Percentiles rank a stretch among this genome's conserved stretches.
phyloP scores from a whole-genome alignment of 1,140 invertebrate species.

The Cydia splendana region DNA sequence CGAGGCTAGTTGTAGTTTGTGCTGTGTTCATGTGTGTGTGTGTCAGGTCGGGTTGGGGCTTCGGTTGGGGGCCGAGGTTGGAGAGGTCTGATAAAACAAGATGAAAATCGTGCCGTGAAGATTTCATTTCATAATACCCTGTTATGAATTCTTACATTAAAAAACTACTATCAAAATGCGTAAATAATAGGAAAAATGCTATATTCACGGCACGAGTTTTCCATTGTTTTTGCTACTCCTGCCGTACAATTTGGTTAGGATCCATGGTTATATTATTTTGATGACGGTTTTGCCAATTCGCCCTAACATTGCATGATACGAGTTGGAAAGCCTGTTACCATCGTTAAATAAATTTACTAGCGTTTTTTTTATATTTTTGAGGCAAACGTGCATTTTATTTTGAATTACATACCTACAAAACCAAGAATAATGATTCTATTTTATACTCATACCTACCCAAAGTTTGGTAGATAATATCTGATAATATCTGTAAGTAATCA shows the following conservation, averaged over 20 bases:
- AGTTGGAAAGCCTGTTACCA: no score
- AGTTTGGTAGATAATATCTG: no score
- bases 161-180: not conserved
- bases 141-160: no score
- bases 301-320: no score
- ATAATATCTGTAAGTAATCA: no score
- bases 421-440: no score
- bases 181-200: not conserved
- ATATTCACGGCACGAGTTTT: not conserved
- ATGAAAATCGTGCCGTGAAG: not conserved
- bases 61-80: slow-evolving; percentile 11
- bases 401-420: no score
- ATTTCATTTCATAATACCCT: not conserved
- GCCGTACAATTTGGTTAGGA: not conserved
- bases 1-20: slow-evolving; percentile 27
- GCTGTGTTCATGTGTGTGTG: slow-evolving; percentile 23
- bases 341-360: no score
- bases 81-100: not conserved
- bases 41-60: not conserved
- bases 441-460: no score
- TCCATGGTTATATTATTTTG: not conserved
- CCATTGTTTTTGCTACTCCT: not conserved
- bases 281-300: no score
- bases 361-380: no score
- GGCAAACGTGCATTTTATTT: no score